Evolutionary conservation across 2,797 vertebrate species (phyloP), one percentile per base, ranked within the genome.

Genomic region (Tadarida brasiliensis): DNA sequence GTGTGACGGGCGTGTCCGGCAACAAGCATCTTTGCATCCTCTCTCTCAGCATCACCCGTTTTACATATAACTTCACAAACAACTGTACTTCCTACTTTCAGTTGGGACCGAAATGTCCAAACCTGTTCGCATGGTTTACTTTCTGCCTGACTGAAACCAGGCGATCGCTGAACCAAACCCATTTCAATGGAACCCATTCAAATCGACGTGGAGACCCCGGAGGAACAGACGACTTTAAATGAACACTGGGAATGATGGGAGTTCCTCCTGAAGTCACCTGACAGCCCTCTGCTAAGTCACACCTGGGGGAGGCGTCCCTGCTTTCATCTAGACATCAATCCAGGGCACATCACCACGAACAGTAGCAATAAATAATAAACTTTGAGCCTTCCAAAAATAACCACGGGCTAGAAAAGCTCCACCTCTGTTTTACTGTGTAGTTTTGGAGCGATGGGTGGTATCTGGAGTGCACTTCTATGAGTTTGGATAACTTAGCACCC

Each of bases 101-200:
- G 63, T 17, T 77, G 81, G 76, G 54, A 56, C 49, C 49, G 35
- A 76, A 76, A 56, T 17, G 71, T 28, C 71, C 22, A 67, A 44
- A 76, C 7, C 6, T 63, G 87, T 94, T 80, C 35, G 54, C 61
- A 2, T 63, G 59, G 76, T 87, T 96, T 93, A 47, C 44, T 85
- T 95, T 82, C 67, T 82, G 65, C 22, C 44, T 63, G 61, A 77
- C 76, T 54, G 86, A 94, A 96, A 92, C 57, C 73, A 57, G 82
- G 73, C 77, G 89, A 93, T 47, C 28, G 11, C 63, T 70, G 87
- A 94, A 70, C 35, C 59, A 91, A 89, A 61, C 56, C 65, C 30
- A 7, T 30, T 49, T 65, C 24, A 67, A 0, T 57, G 56, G 63
- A 76, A 73, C 49, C 44, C 57, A 54, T 24, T 94, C 85, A 73